Base-by-base conservation (phyloP, 1,140 invertebrate species). In the Nephila pilipes region DNA sequence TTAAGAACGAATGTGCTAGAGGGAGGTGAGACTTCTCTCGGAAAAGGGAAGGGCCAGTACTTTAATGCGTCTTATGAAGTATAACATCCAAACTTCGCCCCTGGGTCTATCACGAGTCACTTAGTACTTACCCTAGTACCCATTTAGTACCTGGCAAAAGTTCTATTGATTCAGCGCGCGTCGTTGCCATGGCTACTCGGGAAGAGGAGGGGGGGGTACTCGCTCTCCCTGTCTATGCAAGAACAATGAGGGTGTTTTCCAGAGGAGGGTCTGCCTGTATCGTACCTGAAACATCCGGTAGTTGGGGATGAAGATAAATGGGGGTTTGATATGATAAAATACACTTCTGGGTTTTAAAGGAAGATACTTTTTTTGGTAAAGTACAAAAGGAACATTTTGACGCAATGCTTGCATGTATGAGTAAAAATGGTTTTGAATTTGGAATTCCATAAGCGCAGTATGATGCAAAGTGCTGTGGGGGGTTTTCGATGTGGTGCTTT, bases 71-170 rank as follows among this genome's bases (percentile, higher is more conserved):
- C 80, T n/a, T 81, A 81, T 55, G 80, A 75, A 29, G 36, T 81
- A 81, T 55, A 55, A 54, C n/a, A n/a, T 54, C 18, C 38, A 81
- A 81, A 81, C 38, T 87, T 87, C 55, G 32, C 85, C 85, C 85
- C 20, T n/a, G 85, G 85, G 85, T 87, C 25, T 87, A 87, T 87
- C 85, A 63, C n/a, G 25, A 87, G 85, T 87, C 85, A 87, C 85
- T 87, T 87, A 87, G 85, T 87, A 63, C 85, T 25, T 87, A 58
- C 85, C 58, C 85, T 20, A 60, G 85, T 87, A 87, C 85, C 57
- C 85, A 87, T 54, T 60, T 60, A 58, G 85, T 87, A 87, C 57
- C 85, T 87, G 57, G 85, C 54, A 83, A 83, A 83, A 54, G 81
- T 60, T 36, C 22, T 87, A 87, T 87, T 87, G 85, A 87, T 87